phyloP scores from a whole-genome alignment of 1,140 invertebrate genomes.

The Calosoma granatense region DNA sequence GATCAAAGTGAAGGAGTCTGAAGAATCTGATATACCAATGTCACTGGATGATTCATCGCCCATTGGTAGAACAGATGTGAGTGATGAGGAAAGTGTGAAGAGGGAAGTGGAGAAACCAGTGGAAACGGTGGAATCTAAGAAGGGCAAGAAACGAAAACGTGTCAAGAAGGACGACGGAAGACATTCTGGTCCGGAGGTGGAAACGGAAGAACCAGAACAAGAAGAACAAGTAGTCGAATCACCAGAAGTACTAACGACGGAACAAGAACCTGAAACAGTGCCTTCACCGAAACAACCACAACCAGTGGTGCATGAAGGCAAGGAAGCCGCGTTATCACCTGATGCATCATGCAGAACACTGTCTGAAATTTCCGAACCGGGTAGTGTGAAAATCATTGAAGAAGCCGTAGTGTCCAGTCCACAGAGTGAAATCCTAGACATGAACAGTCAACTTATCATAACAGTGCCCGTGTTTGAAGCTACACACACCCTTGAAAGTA shows the following conservation, averaged over 20 bases:
- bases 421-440: constrained; percentile 35
- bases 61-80: constrained; percentile 26
- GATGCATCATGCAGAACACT: constrained; percentile 45
- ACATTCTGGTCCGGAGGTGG: constrained; percentile 20
- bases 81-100: constrained; percentile 24
- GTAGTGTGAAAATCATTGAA: constrained; percentile 52
- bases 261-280: constrained; percentile 13
- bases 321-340: constrained; percentile 26
- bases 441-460: constrained; percentile 41
- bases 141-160: constrained; percentile 20
- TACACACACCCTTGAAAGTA: constrained; percentile 37
- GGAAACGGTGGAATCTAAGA: constrained; percentile 31
- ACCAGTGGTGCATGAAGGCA: constrained; percentile 18
- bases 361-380: constrained; percentile 43
- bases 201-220: constrained; percentile 25
- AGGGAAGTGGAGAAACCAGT: constrained; percentile 32
- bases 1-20: constrained; percentile 32
- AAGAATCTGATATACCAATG: constrained; percentile 34
- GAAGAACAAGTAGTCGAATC: neutral
- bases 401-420: constrained; percentile 39
- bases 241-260: constrained; percentile 22
- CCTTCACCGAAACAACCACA: neutral
- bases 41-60: constrained; percentile 31
- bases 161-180: constrained; percentile 17
- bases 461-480: constrained; percentile 48